Conservation (phyloP, 2,888 invertebrate species). For the Shargacucullia verbasci region DNA sequence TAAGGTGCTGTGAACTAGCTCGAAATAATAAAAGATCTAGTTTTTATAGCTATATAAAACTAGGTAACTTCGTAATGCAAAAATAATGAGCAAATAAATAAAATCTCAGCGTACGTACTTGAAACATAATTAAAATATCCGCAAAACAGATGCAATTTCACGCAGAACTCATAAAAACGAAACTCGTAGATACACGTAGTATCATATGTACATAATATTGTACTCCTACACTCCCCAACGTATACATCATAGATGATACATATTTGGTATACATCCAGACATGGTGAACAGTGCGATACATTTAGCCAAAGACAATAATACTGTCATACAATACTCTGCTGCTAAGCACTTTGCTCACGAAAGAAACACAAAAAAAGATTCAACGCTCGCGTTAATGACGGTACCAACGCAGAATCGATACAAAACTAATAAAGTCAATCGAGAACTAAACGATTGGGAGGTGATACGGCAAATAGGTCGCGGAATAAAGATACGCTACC, state of each 20-base stretch:
- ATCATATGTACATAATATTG: no score
- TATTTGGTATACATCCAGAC: slow-evolving; percentile 11
- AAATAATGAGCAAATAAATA: slow-evolving; percentile 16
- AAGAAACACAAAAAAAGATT: slow-evolving; percentile 59
- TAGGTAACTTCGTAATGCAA: slow-evolving; percentile 2
- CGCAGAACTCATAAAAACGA: slow-evolving; percentile 42
- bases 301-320: slow-evolving; percentile 37
- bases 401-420: slow-evolving; percentile 61
- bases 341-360: slow-evolving; percentile 50
- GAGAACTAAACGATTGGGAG: slow-evolving; percentile 64
- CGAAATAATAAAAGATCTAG: slow-evolving; percentile 15
- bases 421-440: slow-evolving; percentile 65
- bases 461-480: slow-evolving; percentile 65
- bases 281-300: slow-evolving; percentile 20
- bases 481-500: slow-evolving; percentile 62
- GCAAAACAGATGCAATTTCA: slow-evolving; percentile 38
- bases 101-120: slow-evolving; percentile 20
- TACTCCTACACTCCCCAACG: no score
- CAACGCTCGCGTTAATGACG: slow-evolving; percentile 59
- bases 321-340: slow-evolving; percentile 26
- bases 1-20: slow-evolving; percentile 2
- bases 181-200: slow-evolving; percentile 37
- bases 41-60: slow-evolving; percentile 8
- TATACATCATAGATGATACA: no score
- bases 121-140: slow-evolving; percentile 41